Conservation (phyloP, 2,113 vertebrate species). For the Mohoua ochrocephala region DNA sequence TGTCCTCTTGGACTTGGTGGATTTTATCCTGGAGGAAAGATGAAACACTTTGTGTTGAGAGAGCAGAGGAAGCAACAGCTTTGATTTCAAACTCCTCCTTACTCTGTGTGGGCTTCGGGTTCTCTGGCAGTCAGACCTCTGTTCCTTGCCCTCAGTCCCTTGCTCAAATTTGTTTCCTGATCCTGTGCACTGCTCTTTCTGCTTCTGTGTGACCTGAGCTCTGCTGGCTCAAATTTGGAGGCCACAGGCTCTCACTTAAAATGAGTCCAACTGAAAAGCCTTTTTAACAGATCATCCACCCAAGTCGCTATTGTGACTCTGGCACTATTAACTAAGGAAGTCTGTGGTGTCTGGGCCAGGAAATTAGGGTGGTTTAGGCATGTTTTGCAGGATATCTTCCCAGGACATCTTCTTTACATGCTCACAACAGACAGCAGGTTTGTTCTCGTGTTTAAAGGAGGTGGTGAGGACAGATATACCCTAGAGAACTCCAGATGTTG, state of each 20-base stretch:
- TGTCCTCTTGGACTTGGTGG: neutral
- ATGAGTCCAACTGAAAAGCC: neutral
- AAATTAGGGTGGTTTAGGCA: neutral
- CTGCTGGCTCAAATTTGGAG: neutral
- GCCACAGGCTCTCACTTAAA: neutral
- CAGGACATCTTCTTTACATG: neutral
- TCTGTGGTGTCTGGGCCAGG: neutral
- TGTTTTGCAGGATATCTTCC: neutral
- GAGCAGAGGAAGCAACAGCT: neutral
- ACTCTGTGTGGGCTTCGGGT: neutral
- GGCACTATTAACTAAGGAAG: neutral
- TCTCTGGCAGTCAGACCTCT: neutral
- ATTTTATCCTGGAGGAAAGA: neutral
- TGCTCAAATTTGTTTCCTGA: neutral
- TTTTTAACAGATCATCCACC: neutral
- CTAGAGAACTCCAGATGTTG: neutral
- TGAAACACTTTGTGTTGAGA: neutral
- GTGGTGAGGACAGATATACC: neutral
- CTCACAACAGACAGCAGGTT: neutral
- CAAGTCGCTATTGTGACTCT: neutral
- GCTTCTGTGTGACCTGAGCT: neutral
- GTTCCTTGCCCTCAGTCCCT: neutral
- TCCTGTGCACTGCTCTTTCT: neutral
- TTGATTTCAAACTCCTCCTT: neutral
- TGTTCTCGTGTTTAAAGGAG: neutral